A percentile compares a stretch with the other conserved stretches of the same genome.
Evolutionary conservation across 2,797 vertebrate genomes (phyloP).

Genomic region (Melanotaenia parkinsoni): DNA sequence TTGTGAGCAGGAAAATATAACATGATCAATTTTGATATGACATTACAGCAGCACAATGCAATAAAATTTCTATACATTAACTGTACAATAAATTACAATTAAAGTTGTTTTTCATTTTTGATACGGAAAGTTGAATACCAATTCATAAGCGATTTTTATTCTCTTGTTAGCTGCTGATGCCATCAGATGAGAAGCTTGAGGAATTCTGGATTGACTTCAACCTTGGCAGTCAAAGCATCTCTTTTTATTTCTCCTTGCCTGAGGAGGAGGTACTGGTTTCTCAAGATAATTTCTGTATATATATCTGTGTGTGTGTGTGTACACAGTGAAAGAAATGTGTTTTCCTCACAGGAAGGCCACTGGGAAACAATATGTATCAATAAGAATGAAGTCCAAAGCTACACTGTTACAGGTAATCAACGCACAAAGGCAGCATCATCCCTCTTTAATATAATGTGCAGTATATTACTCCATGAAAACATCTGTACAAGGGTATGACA

Average conservation of each 20-base stretch:
- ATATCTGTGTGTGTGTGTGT: neutral
- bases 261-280: conserved; percentile 80
- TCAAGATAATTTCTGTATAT: neutral
- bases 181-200: conserved; percentile 92
- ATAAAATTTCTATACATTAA: neutral
- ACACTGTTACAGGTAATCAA: conserved; percentile 88
- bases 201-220: conserved; percentile 99
- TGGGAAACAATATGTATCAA: conserved; percentile 92
- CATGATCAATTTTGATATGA: neutral
- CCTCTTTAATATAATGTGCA: neutral
- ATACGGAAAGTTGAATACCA: neutral
- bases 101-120: neutral
- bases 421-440: neutral
- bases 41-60: neutral
- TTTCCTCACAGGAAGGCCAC: conserved; percentile 81
- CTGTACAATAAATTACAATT: neutral
- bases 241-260: conserved; percentile 90
- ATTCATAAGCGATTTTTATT: conserved; percentile 15
- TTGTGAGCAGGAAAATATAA: neutral
- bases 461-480: neutral
- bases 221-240: conserved; percentile 89
- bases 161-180: conserved; percentile 88
- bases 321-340: neutral
- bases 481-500: neutral
- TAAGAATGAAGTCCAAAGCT: conserved; percentile 88